These are phyloP conservation scores for Scophthalmus maximus DNA, from an alignment of 2,113 vertebrate genomes.

Conservation along the genomic window DNA sequence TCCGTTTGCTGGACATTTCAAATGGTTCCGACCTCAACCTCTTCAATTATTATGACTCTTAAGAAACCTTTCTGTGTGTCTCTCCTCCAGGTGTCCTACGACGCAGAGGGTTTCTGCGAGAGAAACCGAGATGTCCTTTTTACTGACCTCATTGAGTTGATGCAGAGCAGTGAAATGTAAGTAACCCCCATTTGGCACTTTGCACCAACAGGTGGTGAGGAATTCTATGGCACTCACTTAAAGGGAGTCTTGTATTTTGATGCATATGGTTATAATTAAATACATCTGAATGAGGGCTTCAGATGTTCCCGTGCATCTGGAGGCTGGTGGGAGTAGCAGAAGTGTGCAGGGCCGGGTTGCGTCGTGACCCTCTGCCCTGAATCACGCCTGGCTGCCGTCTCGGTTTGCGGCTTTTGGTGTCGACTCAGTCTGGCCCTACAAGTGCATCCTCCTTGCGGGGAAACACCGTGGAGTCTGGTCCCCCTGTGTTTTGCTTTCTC, in stretches of 20 bases:
- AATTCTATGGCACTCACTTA: conserved; percentile 14
- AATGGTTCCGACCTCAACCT: not conserved
- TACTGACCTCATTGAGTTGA: conserved; percentile 96
- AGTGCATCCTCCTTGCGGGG: conserved; percentile 39
- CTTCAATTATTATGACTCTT: not conserved
- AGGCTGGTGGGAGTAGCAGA: conserved; percentile 29
- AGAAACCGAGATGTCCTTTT: conserved; percentile 98
- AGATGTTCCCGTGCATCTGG: conserved; percentile 60
- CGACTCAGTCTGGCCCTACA: conserved; percentile 19
- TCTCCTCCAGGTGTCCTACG: conserved; percentile 93
- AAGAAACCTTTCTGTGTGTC: not conserved
- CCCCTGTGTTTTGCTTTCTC: conserved; percentile 46
- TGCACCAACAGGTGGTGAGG: conserved; percentile 32
- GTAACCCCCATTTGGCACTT: conserved; percentile 67
- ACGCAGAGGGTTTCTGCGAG: conserved; percentile 98
- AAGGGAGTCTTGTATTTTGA: conserved; percentile 39
- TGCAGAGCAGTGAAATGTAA: conserved; percentile 99
- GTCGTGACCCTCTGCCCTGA: conserved; percentile 47
- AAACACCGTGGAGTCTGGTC: conserved; percentile 36
- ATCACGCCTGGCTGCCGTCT: conserved; percentile 39
- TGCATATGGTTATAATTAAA: conserved; percentile 56
- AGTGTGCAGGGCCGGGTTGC: conserved; percentile 41
- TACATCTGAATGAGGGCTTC: conserved; percentile 46
- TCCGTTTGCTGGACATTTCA: conserved; percentile 30
- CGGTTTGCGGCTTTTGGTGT: conserved; percentile 41